Evolutionary conservation across 2,113 vertebrate species (phyloP), one percentile per base, ranked within the genome.

Genomic region (Triplophysa tibetana): DNA sequence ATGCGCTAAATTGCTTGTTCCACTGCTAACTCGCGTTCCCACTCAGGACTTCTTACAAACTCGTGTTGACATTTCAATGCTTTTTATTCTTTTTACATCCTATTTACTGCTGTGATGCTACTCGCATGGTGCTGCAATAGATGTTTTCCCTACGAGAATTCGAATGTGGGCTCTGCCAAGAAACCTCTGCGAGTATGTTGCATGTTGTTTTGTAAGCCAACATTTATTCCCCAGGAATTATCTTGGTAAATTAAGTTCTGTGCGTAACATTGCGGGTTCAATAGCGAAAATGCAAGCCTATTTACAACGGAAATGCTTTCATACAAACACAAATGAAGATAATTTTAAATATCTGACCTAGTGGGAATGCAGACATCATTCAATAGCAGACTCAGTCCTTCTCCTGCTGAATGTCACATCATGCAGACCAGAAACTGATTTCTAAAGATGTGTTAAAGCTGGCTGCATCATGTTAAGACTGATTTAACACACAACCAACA

Each of bases 11-110:
- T 87, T 88, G 87, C 88, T 91, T 91, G 88, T 88, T 88, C 79
- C 68, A 77, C 83, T 80, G 72, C 83, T 85, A 86, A 86, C 82
- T 83, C 83, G 78, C 78, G 85, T 85, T 84, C 81, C 84, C 65
- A 86, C 85, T 83, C 85, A 87, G 84, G 77, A 91, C 87, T 86
- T 86, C 85, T 82, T 79, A 87, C 87, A 89, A 88, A 82, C 89
- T 77, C 65, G 76, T 84, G 85, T 85, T 90, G 90, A 91, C 88
- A 91, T 89, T 91, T 90, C 87, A 88, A 87, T 89, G 88, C 85
- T 81, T 89, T 85, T 90, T 87, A 86, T 86, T 90, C 83, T 86
- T 86, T 88, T 85, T 87, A 81, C 86, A 86, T 89, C 88, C 87
- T 77, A 69, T 89, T 92, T 90, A 87, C 85, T 80, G 79, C 87